Percentiles rank a stretch among this genome's conserved stretches.
Evolutionary conservation across 2,888 invertebrate species (phyloP).

Genomic region (Andrena marginata): DNA sequence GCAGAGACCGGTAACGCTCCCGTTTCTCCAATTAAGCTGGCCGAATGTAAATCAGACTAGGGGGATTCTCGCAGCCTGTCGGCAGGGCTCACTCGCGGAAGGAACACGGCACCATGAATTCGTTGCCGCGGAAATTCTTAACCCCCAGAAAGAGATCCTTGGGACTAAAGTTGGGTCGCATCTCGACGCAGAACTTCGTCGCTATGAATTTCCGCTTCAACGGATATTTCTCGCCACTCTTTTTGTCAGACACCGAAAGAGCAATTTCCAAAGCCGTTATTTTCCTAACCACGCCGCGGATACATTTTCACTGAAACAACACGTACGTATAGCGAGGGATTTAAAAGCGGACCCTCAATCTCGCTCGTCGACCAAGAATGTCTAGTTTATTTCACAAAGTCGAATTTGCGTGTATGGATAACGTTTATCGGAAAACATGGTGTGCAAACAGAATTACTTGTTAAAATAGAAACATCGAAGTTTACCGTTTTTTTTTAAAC

Average conservation of each 20-base stretch:
- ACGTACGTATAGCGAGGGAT: neutral
- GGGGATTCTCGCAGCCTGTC: conserved; percentile 62
- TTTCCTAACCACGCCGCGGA: neutral
- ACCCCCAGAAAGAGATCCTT: conserved; percentile 46
- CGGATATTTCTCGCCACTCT: neutral
- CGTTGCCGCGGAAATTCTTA: conserved; percentile 62
- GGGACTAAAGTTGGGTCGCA: conserved; percentile 9
- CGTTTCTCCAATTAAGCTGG: conserved; percentile 71
- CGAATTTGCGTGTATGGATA: too few relatives aligned
- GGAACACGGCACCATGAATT: conserved; percentile 61
- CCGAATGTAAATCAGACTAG: conserved; percentile 70
- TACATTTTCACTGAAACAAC: neutral
- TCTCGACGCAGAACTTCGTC: conserved; percentile 1
- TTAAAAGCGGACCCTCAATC: neutral
- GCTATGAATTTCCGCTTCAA: neutral
- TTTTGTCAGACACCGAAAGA: neutral
- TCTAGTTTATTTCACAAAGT: too few relatives aligned
- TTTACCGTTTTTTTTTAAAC: too few relatives aligned
- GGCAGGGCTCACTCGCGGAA: conserved; percentile 61
- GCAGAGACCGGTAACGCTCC: conserved; percentile 53
- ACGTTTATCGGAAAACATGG: too few relatives aligned
- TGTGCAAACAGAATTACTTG: too few relatives aligned
- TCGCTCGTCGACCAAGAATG: too few relatives aligned
- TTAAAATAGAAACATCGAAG: too few relatives aligned
- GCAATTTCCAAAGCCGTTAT: neutral